Percentiles rank a stretch among this genome's conserved stretches.
These are phyloP conservation scores for Latheticus oryzae DNA, from an alignment of 2,888 invertebrate genomes.

Conservation along the genomic window DNA sequence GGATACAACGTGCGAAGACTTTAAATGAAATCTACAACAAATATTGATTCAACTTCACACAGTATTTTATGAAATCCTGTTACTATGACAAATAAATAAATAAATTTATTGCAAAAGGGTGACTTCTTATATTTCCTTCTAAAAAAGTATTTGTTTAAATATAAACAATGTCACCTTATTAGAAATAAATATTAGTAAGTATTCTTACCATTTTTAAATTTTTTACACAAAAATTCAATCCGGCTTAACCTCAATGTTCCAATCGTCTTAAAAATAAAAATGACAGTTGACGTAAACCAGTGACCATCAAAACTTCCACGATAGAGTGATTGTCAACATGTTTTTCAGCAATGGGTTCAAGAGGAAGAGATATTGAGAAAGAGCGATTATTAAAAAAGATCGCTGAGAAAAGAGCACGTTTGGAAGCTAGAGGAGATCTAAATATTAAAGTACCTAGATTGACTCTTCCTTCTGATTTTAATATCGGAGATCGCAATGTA, in stretches of 20 bases:
- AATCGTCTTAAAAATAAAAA: no score
- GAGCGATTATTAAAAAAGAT: conserved; percentile 66
- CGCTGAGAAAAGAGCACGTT: conserved; percentile 60
- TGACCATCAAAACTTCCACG: conserved; percentile 18
- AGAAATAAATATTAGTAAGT: conserved; percentile 14
- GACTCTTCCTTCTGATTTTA: conserved; percentile 70
- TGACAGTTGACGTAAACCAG: conserved; percentile 26
- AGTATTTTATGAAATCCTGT: conserved; percentile 38
- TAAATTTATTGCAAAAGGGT: conserved; percentile 19
- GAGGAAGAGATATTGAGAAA: conserved; percentile 59
- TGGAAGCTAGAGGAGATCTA: conserved; percentile 66
- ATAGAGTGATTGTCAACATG: neutral
- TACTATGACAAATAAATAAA: conserved; percentile 52
- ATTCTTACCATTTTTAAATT: conserved; percentile 32
- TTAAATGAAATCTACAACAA: conserved; percentile 71
- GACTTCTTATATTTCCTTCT: conserved; percentile 2
- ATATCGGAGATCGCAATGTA: conserved; percentile 69
- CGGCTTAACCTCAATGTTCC: conserved; percentile 16
- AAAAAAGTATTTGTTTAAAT: neutral
- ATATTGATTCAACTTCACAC: conserved; percentile 10
- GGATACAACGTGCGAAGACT: conserved; percentile 70
- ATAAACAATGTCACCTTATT: conserved; percentile 3
- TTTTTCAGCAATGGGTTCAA: conserved; percentile 48
- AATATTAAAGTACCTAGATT: conserved; percentile 70
- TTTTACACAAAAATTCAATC: neutral